Evolutionary conservation across 2,113 vertebrate species (phyloP).

Genomic region (Etia nguti): DNA sequence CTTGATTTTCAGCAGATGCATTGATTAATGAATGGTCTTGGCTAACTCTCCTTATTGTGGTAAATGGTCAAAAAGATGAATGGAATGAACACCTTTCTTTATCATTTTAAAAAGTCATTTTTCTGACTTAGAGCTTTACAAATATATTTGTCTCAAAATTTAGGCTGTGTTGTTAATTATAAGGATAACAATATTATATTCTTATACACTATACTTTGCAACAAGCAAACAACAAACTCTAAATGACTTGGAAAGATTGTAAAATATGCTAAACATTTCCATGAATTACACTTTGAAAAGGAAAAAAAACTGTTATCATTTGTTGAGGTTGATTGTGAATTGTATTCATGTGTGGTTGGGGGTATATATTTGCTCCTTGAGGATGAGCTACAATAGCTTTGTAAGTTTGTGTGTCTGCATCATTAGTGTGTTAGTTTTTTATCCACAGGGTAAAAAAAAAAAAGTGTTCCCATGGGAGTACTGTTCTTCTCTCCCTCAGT

Average conservation of each 20-base stretch:
- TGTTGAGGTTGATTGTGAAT: background rate
- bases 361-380: conserved; percentile 21
- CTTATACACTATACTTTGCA: background rate
- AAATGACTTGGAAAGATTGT: conserved; percentile 32
- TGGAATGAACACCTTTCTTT: background rate
- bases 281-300: conserved; percentile 20
- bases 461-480: conserved; percentile 53
- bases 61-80: background rate
- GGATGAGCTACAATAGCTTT: background rate
- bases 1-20: background rate
- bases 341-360: background rate
- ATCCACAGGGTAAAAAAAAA: conserved; percentile 53
- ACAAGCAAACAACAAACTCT: background rate
- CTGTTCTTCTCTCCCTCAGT: conserved; percentile 26
- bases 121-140: background rate
- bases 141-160: background rate
- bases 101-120: background rate
- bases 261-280: background rate
- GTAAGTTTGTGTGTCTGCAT: conserved; percentile 49
- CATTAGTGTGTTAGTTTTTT: conserved; percentile 74
- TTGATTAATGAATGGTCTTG: background rate
- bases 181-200: background rate
- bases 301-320: conserved; percentile 1
- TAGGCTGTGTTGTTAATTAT: background rate
- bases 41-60: background rate